These are phyloP conservation scores for Camponotus fellah DNA, from an alignment of 2,888 invertebrate genomes.

Conservation along the genomic window DNA sequence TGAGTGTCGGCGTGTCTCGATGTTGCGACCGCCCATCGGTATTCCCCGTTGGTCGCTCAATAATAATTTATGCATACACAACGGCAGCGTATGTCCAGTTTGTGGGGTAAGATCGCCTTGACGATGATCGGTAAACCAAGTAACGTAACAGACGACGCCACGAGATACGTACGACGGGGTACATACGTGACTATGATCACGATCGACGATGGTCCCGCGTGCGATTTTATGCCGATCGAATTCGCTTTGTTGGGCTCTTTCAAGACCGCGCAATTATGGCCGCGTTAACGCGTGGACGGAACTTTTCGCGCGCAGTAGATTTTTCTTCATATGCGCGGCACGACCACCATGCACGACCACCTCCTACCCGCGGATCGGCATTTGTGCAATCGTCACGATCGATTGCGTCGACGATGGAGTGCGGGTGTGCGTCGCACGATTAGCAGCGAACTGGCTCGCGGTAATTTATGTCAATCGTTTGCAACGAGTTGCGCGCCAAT, in stretches of 20 bases:
- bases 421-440: conserved; percentile 51
- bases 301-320: conserved; percentile 14
- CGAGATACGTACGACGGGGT: conserved; percentile 68
- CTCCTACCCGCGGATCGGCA: conserved; percentile 28
- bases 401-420: conserved; percentile 23
- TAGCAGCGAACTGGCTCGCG: conserved; percentile 42
- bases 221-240: conserved; percentile 69
- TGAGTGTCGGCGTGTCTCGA: conserved; percentile 80
- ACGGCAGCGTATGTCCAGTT: conserved; percentile 42
- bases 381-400: conserved; percentile 52
- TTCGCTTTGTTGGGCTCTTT: conserved; percentile 37
- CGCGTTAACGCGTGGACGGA: conserved; percentile 22
- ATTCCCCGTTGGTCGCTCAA: conserved; percentile 77
- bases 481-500: conserved; percentile 26
- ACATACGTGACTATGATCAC: conserved; percentile 57
- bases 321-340: conserved; percentile 3
- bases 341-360: neutral
- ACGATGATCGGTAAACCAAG: conserved; percentile 54
- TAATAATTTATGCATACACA: conserved; percentile 78
- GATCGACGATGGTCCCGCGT: conserved; percentile 50
- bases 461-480: conserved; percentile 37
- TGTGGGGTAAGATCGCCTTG: conserved; percentile 58
- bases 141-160: conserved; percentile 12
- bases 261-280: conserved; percentile 3
- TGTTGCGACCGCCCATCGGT: conserved; percentile 81